Evolutionary conservation across 2,113 vertebrate species (phyloP).

Genomic region (Camarhynchus parvulus): DNA sequence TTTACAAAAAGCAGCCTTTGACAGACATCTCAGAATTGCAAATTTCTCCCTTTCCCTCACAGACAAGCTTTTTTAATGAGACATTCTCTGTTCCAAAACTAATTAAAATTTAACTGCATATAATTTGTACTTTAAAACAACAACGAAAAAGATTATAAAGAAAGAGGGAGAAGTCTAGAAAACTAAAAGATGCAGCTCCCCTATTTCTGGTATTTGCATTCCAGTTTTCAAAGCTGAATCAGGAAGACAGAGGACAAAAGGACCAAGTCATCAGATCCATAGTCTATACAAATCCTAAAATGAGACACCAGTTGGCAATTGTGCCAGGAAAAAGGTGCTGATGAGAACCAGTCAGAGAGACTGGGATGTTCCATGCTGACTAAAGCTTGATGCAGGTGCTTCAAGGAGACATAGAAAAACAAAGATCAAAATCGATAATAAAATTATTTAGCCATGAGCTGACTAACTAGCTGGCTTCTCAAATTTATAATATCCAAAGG

Average conservation of each 20-base stretch:
- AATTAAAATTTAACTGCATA: background rate
- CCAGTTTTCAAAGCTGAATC: background rate
- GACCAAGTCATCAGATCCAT: background rate
- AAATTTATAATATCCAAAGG: background rate
- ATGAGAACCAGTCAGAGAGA: background rate
- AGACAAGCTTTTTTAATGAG: background rate
- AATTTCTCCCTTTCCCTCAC: background rate
- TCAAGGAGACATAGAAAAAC: background rate
- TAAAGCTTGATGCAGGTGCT: background rate
- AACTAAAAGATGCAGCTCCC: background rate
- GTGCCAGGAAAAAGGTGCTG: background rate
- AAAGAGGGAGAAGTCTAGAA: background rate
- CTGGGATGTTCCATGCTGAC: background rate
- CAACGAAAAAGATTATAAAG: background rate
- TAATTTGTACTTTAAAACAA: background rate
- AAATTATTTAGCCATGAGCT: background rate
- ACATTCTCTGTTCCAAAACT: background rate
- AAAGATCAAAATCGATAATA: background rate
- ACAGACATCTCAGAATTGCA: background rate
- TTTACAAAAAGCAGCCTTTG: background rate
- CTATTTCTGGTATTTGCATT: background rate
- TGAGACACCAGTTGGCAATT: background rate
- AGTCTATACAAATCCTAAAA: background rate
- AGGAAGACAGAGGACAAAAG: background rate
- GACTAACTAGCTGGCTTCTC: background rate